Percentiles rank a stretch among this genome's conserved stretches.
Evolutionary conservation across 2,888 invertebrate genomes (phyloP).

Genomic region (Meghimatium bilineatum): DNA sequence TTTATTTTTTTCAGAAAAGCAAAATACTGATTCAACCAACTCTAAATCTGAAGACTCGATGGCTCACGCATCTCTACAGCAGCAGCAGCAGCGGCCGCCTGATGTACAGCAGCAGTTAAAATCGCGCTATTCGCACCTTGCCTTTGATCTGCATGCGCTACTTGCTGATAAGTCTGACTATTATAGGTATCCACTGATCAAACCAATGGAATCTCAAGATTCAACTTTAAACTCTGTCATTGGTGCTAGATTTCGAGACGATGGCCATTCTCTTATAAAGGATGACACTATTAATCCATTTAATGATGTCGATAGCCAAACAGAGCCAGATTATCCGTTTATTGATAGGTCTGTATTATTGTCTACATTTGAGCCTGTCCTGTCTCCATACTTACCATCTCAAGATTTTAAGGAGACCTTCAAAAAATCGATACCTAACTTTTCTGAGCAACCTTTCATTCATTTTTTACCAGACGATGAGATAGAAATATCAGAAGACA

Average conservation of each 20-base stretch:
- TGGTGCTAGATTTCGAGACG: too few species aligned
- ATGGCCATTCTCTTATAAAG: not conserved
- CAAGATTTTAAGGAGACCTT: constrained; percentile 33
- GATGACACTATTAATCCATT: not conserved
- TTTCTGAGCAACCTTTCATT: not conserved
- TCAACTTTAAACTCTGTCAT: not conserved
- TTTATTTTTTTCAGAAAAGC: constrained; percentile 1
- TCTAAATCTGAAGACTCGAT: not conserved
- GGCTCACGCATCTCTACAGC: constrained; percentile 20
- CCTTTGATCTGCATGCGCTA: not conserved
- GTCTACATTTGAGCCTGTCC: not conserved
- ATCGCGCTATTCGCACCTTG: constrained; percentile 6
- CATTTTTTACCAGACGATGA: not conserved
- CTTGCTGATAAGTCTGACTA: constrained; percentile 12
- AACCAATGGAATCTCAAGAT: not conserved
- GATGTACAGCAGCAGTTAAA: not conserved
- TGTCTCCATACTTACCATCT: constrained; percentile 14
- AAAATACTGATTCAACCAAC: not conserved
- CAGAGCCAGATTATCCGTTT: not conserved
- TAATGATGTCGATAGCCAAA: not conserved
- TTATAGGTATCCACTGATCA: not conserved
- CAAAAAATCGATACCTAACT: constrained; percentile 5
- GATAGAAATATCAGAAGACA: not conserved
- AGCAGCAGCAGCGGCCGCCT: not conserved
- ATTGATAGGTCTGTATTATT: not conserved